Evolutionary conservation across 2,888 invertebrate genomes (phyloP).

Genomic region (Andrena hattorfiana): DNA sequence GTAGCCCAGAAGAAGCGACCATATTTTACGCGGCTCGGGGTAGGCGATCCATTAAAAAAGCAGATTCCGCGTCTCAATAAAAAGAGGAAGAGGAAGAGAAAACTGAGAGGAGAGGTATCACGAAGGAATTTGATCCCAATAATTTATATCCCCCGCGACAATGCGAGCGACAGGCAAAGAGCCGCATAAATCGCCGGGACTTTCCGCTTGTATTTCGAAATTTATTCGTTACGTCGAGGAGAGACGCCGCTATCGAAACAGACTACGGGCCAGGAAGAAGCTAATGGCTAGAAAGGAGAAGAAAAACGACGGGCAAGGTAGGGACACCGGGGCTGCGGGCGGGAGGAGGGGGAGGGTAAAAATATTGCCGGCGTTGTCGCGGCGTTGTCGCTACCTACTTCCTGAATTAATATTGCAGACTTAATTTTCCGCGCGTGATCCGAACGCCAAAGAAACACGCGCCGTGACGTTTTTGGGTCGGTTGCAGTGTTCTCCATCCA

Average conservation of each 20-base stretch:
- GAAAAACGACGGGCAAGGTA: constrained; percentile 15
- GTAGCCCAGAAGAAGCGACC: background rate
- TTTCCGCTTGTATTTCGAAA: constrained; percentile 31
- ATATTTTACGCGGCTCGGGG: background rate
- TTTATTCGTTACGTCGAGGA: constrained; percentile 43
- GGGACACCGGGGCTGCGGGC: background rate
- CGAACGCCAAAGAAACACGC: constrained; percentile 56
- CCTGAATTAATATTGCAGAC: constrained; percentile 79
- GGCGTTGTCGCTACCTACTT: constrained; percentile 43
- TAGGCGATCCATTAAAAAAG: constrained; percentile 7
- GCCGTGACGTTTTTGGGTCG: constrained; percentile 65
- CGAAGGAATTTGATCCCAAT: constrained; percentile 20
- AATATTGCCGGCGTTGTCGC: constrained; percentile 42
- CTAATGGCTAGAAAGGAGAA: constrained; percentile 28
- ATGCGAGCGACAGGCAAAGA: constrained; percentile 13
- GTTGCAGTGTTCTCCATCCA: background rate
- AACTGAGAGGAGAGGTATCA: background rate
- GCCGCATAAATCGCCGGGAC: constrained; percentile 33
- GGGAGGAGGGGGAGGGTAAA: constrained; percentile 16
- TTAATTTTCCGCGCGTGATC: constrained; percentile 76
- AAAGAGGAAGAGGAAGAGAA: background rate
- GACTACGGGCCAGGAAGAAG: constrained; percentile 14
- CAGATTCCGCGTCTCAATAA: background rate
- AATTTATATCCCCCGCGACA: constrained; percentile 24
- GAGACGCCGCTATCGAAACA: constrained; percentile 33